These are phyloP conservation scores for Eilema depressum DNA, from an alignment of 2,888 invertebrate genomes.

Conservation along the genomic window DNA sequence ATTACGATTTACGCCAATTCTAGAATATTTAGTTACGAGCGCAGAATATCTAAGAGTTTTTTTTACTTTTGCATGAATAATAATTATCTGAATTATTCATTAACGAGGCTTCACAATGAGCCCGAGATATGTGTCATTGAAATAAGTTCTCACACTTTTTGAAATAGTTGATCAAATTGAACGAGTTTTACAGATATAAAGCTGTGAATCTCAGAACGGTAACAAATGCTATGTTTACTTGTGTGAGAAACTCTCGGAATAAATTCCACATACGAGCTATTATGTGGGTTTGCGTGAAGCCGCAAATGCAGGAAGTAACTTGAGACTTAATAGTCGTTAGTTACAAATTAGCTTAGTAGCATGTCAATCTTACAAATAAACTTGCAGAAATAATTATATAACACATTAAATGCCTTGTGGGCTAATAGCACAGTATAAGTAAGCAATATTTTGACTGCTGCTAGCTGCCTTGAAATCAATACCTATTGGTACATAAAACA, in stretches of 20 bases:
- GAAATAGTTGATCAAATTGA: conserved; percentile 30
- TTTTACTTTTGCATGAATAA: conserved; percentile 31
- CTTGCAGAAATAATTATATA: conserved; percentile 24
- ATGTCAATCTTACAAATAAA: conserved; percentile 30
- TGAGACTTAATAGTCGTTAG: conserved; percentile 57
- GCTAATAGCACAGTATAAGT: background rate
- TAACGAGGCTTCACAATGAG: conserved; percentile 24
- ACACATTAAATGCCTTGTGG: conserved; percentile 15
- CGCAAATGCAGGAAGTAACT: conserved; percentile 69
- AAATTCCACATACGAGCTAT: conserved; percentile 48
- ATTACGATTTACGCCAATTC: conserved; percentile 15
- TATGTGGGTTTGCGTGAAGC: conserved; percentile 55
- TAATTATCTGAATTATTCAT: conserved; percentile 35
- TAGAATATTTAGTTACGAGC: conserved; percentile 1
- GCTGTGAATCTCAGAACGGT: conserved; percentile 5
- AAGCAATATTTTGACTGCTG: background rate
- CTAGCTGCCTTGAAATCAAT: background rate
- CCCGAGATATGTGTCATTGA: conserved; percentile 23
- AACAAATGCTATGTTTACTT: conserved; percentile 30
- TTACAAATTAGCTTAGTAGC: conserved; percentile 41
- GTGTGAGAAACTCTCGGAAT: conserved; percentile 35
- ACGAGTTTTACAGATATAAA: conserved; percentile 24
- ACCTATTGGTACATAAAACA: background rate
- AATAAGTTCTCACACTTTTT: conserved; percentile 40
- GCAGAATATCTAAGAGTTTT: background rate